These are phyloP conservation scores for Halictus rubicundus DNA, from an alignment of 1,140 invertebrate species.

Conservation along the genomic window DNA sequence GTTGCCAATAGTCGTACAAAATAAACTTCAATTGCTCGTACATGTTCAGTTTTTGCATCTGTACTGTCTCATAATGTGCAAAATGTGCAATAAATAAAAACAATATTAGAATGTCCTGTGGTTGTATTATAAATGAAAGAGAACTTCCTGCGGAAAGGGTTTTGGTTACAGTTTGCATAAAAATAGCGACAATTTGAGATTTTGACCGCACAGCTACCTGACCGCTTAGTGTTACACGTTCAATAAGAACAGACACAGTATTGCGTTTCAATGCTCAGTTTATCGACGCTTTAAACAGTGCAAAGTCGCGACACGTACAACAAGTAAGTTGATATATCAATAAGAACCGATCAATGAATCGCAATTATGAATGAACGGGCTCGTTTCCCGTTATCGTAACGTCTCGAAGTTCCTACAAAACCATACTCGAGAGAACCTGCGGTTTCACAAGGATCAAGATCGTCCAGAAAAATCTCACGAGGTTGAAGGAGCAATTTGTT, in stretches of 20 bases:
- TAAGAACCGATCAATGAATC: constrained; percentile 36
- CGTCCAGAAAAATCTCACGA: background rate
- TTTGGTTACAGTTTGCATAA: background rate
- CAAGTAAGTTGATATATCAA: constrained; percentile 57
- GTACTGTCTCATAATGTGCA: too few relatives aligned
- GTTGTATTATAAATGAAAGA: too few relatives aligned
- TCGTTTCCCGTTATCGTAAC: background rate
- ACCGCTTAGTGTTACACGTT: constrained; percentile 6
- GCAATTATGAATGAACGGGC: constrained; percentile 55
- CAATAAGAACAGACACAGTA: constrained; percentile 41
- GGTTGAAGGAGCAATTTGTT: background rate
- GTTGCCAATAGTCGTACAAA: too few relatives aligned
- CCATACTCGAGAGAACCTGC: background rate
- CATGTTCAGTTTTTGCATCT: too few relatives aligned
- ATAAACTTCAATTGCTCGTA: too few relatives aligned
- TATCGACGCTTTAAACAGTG: constrained; percentile 20
- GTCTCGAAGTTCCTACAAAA: background rate
- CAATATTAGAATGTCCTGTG: too few relatives aligned
- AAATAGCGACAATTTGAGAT: constrained; percentile 24
- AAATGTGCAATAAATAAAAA: too few relatives aligned
- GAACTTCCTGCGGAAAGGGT: too few relatives aligned
- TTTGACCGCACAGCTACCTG: constrained; percentile 6
- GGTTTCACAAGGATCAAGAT: background rate
- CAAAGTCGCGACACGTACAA: background rate
- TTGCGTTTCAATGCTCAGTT: constrained; percentile 52